Base-by-base conservation (phyloP, 2,888 invertebrate species). In the Pachydiplax longipennis region DNA sequence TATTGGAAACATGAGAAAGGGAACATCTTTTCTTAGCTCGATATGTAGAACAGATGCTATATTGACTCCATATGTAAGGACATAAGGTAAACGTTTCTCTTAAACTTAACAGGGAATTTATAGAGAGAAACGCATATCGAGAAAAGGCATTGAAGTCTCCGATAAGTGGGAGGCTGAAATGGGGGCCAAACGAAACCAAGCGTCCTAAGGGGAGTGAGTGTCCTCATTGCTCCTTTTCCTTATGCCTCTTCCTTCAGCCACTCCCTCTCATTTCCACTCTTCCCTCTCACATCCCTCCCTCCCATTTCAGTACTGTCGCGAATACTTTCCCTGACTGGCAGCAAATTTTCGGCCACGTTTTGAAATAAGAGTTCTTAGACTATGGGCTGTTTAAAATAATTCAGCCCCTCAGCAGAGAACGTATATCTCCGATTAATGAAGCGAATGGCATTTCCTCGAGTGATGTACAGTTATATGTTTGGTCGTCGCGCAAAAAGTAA, bases 141-240 rank as follows among this genome's bases (percentile, higher is more conserved):
- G 12, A 31, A 73, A 13, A 6, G 31, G 10, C 25, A 25, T 73
- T 31, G 73, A 73, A n/a, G 31, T 25, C 25, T 31, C 73, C 73
- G 73, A 73, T 73, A 31, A 25, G 25, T 73, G 25, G 31, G 31
- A 25, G 25, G 73, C 31, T 22, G 25, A 73, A 73, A 73, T 73
- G 73, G 73, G 73, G 73, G 73, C 73, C 73, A 81, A 81, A 40
- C 81, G 81, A 81, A 81, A 81, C 40, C 81, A 81, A 73, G 73
- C 73, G 73, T 73, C 73, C n/a, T 40, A 6, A 31, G 40, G 22
- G 81, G 35, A 81, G 35, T 4, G 35, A 18, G 81, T 81, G 81
- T 81, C 37, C 37, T 40, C 81, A 40, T 81, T 40, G n/a, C 81
- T 81, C 40, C 81, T 81, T 37, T 37, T 37, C 37, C 81, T 80